phyloP scores from a whole-genome alignment of 2,888 invertebrate genomes.

The Candidula unifasciata region DNA sequence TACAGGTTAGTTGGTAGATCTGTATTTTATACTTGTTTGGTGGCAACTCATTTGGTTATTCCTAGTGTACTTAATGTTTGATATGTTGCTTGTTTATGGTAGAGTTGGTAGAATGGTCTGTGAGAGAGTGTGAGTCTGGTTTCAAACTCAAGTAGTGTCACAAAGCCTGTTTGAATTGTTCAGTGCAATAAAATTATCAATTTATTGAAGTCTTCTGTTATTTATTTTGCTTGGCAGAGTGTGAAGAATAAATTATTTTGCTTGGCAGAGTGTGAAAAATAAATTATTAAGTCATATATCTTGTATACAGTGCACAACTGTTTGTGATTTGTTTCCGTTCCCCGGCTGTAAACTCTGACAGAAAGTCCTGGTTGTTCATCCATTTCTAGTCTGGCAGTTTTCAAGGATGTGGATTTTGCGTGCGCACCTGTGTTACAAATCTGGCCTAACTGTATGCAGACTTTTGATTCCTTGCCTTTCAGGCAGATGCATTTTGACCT shows the following conservation, averaged over 20 bases:
- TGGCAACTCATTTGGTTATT: neutral
- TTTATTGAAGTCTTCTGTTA: neutral
- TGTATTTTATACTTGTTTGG: neutral
- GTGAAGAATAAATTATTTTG: neutral
- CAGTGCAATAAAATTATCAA: conserved; percentile 48
- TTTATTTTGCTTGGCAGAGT: neutral
- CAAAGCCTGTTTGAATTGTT: conserved; percentile 32
- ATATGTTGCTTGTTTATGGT: neutral
- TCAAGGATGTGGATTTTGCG: no score
- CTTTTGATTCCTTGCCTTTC: no score
- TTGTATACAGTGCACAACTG: no score
- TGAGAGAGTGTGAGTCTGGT: neutral
- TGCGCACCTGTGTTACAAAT: no score
- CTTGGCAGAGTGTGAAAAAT: neutral
- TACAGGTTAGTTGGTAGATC: no score
- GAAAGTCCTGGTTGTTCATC: no score
- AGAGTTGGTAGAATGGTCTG: neutral
- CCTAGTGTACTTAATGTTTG: neutral
- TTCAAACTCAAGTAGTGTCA: neutral
- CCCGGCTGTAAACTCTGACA: no score
- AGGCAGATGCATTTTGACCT: no score
- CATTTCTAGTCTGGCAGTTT: no score
- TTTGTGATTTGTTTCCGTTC: no score
- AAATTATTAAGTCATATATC: no score
- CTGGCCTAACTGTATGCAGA: no score